A percentile compares a stretch with the other conserved stretches of the same genome.
Conservation (phyloP, 2,113 vertebrate genomes). For the Dipodomys spectabilis region DNA sequence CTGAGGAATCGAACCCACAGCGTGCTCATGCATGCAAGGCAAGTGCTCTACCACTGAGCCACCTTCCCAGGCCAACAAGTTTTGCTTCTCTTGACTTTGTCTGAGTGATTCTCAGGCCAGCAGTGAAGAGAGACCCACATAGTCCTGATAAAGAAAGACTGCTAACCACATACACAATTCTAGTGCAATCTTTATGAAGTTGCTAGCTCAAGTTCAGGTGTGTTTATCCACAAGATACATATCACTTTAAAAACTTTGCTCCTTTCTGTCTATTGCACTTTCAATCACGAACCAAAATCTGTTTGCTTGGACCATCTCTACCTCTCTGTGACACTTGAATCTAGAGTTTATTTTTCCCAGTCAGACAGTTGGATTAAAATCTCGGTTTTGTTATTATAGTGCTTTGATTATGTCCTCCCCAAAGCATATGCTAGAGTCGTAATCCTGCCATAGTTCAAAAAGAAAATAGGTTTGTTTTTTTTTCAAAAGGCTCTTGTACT, state of each 20-base stretch:
- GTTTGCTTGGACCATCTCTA: neutral
- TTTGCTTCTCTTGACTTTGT: neutral
- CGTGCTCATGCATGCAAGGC: too few relatives aligned
- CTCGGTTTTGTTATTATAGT: neutral
- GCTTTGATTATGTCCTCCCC: neutral
- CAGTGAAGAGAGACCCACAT: neutral
- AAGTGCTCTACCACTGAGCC: too few relatives aligned
- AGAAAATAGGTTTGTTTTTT: too few relatives aligned
- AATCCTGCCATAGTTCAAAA: too few relatives aligned
- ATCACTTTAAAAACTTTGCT: neutral
- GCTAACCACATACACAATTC: neutral
- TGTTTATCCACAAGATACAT: neutral
- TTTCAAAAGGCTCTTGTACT: too few relatives aligned
- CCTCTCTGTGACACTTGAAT: neutral
- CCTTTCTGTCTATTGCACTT: neutral
- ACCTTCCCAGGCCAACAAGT: neutral
- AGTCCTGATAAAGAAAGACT: constrained; percentile 3
- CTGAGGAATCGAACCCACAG: too few relatives aligned
- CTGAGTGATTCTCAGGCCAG: neutral
- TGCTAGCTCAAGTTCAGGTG: neutral
- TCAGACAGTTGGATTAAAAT: constrained; percentile 44
- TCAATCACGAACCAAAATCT: neutral
- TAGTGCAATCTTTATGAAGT: constrained; percentile 4
- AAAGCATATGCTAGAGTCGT: neutral
- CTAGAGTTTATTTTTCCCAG: neutral